Evolutionary conservation across 1,140 invertebrate genomes (phyloP), one percentile per base, ranked within the genome.

Genomic region (Drosophila ficusphila): DNA sequence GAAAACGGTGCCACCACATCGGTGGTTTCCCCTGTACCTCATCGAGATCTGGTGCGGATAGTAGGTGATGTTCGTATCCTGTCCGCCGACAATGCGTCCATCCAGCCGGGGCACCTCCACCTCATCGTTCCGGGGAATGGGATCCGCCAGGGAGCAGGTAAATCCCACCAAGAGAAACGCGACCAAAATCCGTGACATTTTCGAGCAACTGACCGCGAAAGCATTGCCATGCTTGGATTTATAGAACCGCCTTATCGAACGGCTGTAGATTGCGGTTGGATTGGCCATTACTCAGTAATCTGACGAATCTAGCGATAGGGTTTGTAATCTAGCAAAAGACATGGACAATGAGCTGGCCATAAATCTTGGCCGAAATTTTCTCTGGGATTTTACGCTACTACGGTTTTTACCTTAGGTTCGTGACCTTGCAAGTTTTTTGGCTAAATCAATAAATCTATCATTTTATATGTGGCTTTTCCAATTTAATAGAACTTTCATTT

Each of bases 1-100:
- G 64, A 68, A 36, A 56, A 95, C 90, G 4, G 92, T 92, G 9
- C 93, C 94, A 2, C 94, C 94, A 69, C 94, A 95, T 25, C 68
- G 51, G 61, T 92, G 92, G 38, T 79, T 81, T 9, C 81, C 76
- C 1, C 57, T 69, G 0, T 76, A 76, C 0, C 77, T 65, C 89
- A 90, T 79, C 1, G 89, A 88, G 2, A 90, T 68, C 38, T 90
- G 89, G 65, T 90, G 81, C 0, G 89, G 89, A 64, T 62, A 90
- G 1, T 72, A 6, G 4, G 25, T 23, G 25, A 90, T 89, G 19
- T 79, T 52, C 14, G 85, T 65, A 14, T 74, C 46, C 23, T 53
- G 12, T 14, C 89, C 89, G 4, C 89, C 89, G 0, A 90, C 85
- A 57, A 90, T 90, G 12, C 89, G 89, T 4, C 89, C 89, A 69